Conservation (phyloP, 2,797 vertebrate species). For the Pipistrellus pipistrellus region DNA sequence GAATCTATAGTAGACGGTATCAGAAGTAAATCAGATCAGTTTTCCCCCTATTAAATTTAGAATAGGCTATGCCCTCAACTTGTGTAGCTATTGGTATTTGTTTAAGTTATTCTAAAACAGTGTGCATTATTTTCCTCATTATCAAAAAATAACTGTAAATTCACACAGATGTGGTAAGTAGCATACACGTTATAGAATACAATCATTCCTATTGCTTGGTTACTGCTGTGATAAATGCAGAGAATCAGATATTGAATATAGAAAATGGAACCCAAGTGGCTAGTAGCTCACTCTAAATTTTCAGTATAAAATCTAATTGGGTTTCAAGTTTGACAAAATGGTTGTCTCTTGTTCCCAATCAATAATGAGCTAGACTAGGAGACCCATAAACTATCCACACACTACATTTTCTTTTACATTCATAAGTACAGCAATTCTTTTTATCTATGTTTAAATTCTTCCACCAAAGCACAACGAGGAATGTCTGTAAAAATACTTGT, state of each 20-base stretch:
- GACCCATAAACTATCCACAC: background rate
- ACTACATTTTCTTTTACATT: background rate
- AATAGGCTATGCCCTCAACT: background rate
- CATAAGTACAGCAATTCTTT: background rate
- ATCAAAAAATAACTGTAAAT: constrained; percentile 10
- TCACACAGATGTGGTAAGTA: background rate
- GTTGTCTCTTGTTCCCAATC: constrained; percentile 8
- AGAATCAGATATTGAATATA: constrained; percentile 40
- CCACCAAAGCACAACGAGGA: background rate
- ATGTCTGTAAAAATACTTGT: constrained; percentile 35
- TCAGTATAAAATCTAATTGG: background rate
- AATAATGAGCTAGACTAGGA: constrained; percentile 47
- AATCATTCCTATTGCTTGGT: background rate
- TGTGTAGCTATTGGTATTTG: background rate
- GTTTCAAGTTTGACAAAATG: constrained; percentile 44
- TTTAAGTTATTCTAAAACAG: constrained; percentile 25
- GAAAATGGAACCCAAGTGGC: constrained; percentile 37
- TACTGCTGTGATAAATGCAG: constrained; percentile 13
- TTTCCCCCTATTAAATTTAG: background rate
- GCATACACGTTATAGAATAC: background rate
- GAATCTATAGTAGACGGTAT: background rate
- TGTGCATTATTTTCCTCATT: background rate
- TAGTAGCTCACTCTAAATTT: constrained; percentile 58
- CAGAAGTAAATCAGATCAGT: background rate
- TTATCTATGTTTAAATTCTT: constrained; percentile 22